These are phyloP conservation scores for Meghimatium bilineatum DNA, from an alignment of 2,888 invertebrate species.

Conservation along the genomic window DNA sequence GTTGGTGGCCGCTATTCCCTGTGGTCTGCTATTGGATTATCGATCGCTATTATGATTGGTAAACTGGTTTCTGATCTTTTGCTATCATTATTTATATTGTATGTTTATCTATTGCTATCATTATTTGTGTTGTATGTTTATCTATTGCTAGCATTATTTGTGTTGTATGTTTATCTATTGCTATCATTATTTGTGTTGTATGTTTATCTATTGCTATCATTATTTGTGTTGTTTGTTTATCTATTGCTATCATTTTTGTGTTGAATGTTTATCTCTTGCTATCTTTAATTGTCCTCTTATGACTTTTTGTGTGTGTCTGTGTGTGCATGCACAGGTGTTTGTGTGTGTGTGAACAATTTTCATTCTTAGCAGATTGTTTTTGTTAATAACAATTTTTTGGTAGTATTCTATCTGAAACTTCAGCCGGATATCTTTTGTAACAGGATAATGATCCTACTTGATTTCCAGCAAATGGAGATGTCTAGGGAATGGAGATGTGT, in stretches of 20 bases:
- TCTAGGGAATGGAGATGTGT: too few species aligned
- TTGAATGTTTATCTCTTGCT: too few species aligned
- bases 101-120: not conserved
- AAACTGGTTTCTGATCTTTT: slow-evolving; percentile 49
- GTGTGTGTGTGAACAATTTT: too few species aligned
- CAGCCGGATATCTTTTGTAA: too few species aligned
- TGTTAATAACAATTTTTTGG: too few species aligned
- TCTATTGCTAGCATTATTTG: not conserved
- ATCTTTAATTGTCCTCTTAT: too few species aligned
- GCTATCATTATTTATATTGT: not conserved
- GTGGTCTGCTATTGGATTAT: slow-evolving; percentile 99
- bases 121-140: not conserved
- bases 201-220: not conserved
- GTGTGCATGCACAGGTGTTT: too few species aligned
- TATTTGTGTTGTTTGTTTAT: not conserved
- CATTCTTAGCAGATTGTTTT: too few species aligned
- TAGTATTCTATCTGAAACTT: too few species aligned
- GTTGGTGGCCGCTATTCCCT: slow-evolving; percentile 98
- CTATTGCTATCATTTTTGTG: slow-evolving; percentile 15
- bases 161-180: not conserved
- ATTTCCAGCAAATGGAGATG: too few species aligned
- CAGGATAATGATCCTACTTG: too few species aligned
- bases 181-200: not conserved
- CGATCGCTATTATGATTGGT: slow-evolving; percentile 94
- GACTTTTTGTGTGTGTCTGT: too few species aligned